Base-by-base conservation (phyloP, 2,797 vertebrate genomes). In the Sebastes elongatus region DNA sequence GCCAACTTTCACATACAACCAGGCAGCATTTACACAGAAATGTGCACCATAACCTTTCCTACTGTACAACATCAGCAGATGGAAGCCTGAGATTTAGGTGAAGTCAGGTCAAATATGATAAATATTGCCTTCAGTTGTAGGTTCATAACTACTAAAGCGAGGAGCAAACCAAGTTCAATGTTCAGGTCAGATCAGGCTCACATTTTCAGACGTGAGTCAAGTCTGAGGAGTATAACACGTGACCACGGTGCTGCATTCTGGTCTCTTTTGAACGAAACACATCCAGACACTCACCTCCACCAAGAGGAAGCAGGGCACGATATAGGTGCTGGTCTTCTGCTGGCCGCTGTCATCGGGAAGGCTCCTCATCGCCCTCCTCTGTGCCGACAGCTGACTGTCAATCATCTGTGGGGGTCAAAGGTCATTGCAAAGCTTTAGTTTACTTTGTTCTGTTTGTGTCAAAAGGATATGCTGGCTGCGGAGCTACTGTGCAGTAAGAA, bases 291-390 rank as follows among this genome's bases (percentile, higher is more conserved):
- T 96, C 91, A 98, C 97, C 97, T 98, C 97, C 83, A 98, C 97
- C 1, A 97, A 94, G 74, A 98, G 94, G 83, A 98, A 98, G 89
- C 97, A 98, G 74, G 97, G 97, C 22, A 98, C 96, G 27, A 98
- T 97, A 90, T 97, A 97, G 85, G 94, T 95, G 83, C 97, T 98
- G 83, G 95, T 97, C 90, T 97, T 97, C 79, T 95, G 88, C 62
- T 78, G 85, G 59, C 63, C 77, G 49, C 52, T 71, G 80, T 94
- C 94, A 13, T 30, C 80, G 22, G 86, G 84, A 66, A 85, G 38
- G 76, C 23, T 91, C 81, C 87, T 90, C 93, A 86, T 74, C 5
- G 65, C 75, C 74, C 88, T 85, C 85, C 90, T 90, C 74, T 88
- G 92, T 10, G 82, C 84, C 9, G 87, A 35, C 62, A 86, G 65